Evolutionary conservation across 1,140 invertebrate species (phyloP).

Genomic region (Euura saliciscinereae): DNA sequence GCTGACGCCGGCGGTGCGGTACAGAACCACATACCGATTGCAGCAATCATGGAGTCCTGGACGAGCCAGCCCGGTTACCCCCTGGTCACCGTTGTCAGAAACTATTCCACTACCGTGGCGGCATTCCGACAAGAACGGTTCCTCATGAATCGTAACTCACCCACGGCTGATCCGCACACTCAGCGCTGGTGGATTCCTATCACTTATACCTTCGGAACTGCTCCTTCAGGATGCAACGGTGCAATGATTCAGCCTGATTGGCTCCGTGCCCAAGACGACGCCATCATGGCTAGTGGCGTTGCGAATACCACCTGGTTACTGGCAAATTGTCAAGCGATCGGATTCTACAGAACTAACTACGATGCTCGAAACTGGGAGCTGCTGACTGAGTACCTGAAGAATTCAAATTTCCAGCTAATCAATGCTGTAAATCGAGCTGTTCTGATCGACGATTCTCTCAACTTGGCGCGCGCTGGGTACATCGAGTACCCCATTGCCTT

Average conservation of each 20-base stretch:
- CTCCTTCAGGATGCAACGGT: background rate
- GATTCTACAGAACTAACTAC: slow-evolving; percentile 77
- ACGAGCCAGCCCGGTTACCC: slow-evolving; percentile 73
- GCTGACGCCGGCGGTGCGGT: slow-evolving; percentile 37
- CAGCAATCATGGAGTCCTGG: slow-evolving; percentile 69
- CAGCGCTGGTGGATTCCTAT: slow-evolving; percentile 55
- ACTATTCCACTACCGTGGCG: slow-evolving; percentile 23
- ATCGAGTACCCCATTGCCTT: slow-evolving; percentile 66
- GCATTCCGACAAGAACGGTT: slow-evolving; percentile 30
- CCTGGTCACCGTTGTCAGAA: slow-evolving; percentile 55
- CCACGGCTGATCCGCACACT: slow-evolving; percentile 2
- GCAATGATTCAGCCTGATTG: slow-evolving; percentile 58
- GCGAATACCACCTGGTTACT: slow-evolving; percentile 51
- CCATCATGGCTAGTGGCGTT: slow-evolving; percentile 6
- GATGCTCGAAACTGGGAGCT: slow-evolving; percentile 70
- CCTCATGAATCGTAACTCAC: slow-evolving; percentile 17
- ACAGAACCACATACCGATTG: slow-evolving; percentile 22
- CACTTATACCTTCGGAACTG: slow-evolving; percentile 35
- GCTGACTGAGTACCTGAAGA: slow-evolving; percentile 62
- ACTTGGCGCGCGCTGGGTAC: slow-evolving; percentile 68
- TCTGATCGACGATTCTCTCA: slow-evolving; percentile 79
- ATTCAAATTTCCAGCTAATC: slow-evolving; percentile 43
- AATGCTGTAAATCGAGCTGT: slow-evolving; percentile 71
- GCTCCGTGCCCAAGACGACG: slow-evolving; percentile 43
- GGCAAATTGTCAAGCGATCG: slow-evolving; percentile 56